These are phyloP conservation scores for Parnassius orleans DNA, from an alignment of 2,888 invertebrate genomes.

Conservation along the genomic window DNA sequence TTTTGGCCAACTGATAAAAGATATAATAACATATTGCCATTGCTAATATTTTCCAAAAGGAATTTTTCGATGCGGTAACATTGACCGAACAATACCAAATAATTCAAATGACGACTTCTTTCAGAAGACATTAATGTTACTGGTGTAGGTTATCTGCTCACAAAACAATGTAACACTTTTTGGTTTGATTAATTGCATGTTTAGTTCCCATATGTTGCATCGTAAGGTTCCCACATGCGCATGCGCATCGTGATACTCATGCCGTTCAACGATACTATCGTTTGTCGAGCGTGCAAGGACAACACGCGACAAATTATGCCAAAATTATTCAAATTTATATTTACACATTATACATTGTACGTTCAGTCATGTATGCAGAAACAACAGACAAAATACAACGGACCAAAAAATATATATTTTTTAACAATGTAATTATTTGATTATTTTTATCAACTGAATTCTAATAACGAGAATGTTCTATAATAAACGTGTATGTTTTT, in stretches of 20 bases:
- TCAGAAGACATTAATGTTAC: not conserved
- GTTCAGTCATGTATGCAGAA: no score
- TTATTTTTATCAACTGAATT: no score
- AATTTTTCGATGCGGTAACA: not conserved
- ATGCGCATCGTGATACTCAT: slow-evolving; percentile 54
- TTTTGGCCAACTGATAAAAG: no score
- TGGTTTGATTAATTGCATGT: slow-evolving; percentile 12
- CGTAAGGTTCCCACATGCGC: slow-evolving; percentile 23
- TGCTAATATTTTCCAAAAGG: not conserved
- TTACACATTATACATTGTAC: no score
- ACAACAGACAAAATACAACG: no score
- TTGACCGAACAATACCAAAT: slow-evolving; percentile 13
- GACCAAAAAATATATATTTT: no score
- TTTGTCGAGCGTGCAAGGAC: slow-evolving; percentile 52
- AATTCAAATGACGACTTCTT: slow-evolving; percentile 8
- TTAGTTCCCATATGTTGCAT: slow-evolving; percentile 21
- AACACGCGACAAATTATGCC: slow-evolving; percentile 31
- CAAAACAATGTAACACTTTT: slow-evolving; percentile 22
- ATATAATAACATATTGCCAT: no score
- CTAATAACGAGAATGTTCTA: no score
- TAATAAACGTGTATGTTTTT: no score
- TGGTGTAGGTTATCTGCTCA: slow-evolving; percentile 16
- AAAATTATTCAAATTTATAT: slow-evolving; percentile 3
- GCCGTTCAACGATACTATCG: slow-evolving; percentile 56
- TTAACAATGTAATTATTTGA: no score